Evolutionary conservation across 2,888 invertebrate genomes (phyloP), one percentile per base, ranked within the genome.

Genomic region (Drosophila antonietae): DNA sequence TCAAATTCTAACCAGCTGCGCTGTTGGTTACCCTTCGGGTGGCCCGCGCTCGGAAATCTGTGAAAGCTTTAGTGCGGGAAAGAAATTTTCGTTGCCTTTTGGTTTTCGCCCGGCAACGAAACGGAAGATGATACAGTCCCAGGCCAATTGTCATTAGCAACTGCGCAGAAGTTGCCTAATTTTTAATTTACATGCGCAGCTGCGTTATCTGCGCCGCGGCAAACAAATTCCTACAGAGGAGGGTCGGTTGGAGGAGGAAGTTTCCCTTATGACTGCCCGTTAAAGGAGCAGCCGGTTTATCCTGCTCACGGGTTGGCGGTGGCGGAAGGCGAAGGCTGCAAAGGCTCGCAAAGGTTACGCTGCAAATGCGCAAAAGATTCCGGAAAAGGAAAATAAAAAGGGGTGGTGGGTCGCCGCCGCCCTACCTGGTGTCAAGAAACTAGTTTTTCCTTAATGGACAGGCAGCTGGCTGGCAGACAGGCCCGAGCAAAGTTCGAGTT

Each of bases 381-480:
- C 72, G 65, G 66, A 58, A 68, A 62, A 58, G n/a, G 37, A 59
- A 57, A 46, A 35, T 44, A 31, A 58, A 73, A 78, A 73, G 80
- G 73, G 75, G 77, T 79, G 82, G 83, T 81, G 82, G 82, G 67
- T 75, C 31, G 53, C 9, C 43, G 59, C 43, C 57, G 43, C 63
- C 79, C 68, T 64, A 59, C 67, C 67, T 56, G 35, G n/a, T 64
- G 47, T 55, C 43, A 64, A 66, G 49, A 60, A 85, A 88, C 88
- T 68, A 72, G 88, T 88, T 85, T 85, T 70, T 83, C 69, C 74
- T 61, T 83, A 86, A 83, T 78, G 85, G 88, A 75, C 87, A 87
- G 78, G 51, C 81, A 77, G 83, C 73, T 72, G 73, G 56, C 64
- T n/a, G 23, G 66, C 35, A 10, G 18, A 31, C 35, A 53, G 12